Percentiles rank a stretch among this genome's conserved stretches.
phyloP scores from a whole-genome alignment of 2,888 invertebrate species.

The Sminthurinus aureus region DNA sequence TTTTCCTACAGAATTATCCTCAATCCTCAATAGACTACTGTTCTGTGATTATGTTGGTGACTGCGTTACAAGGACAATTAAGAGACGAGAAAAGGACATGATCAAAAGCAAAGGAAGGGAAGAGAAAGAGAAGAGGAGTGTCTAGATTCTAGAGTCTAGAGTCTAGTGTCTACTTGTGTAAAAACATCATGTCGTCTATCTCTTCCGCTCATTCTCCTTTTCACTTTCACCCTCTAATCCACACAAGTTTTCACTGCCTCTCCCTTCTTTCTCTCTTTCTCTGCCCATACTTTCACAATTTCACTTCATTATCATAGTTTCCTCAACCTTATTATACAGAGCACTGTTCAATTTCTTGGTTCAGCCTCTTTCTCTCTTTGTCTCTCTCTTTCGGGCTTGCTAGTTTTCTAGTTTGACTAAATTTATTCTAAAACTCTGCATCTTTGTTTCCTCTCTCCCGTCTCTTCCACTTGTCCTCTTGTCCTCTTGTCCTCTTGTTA shows the following conservation, averaged over 20 bases:
- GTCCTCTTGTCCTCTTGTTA: too few relatives aligned
- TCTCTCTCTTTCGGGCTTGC: too few relatives aligned
- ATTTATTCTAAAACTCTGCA: too few relatives aligned
- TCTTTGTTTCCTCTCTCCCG: too few relatives aligned
- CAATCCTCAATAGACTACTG: not conserved
- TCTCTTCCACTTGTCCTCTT: too few relatives aligned
- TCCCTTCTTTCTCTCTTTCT: not conserved
- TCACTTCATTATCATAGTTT: conserved; percentile 29
- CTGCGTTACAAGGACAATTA: too few relatives aligned
- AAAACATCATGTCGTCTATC: not conserved
- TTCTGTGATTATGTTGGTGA: too few relatives aligned
- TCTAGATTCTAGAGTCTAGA: not conserved
- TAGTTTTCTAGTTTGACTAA: too few relatives aligned
- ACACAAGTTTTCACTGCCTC: not conserved
- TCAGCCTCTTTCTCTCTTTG: too few relatives aligned
- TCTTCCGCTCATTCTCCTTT: not conserved
- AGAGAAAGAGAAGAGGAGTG: too few relatives aligned
- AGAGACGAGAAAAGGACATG: too few relatives aligned
- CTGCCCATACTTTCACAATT: conserved; percentile 2
- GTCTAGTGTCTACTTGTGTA: not conserved
- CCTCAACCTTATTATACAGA: conserved; percentile 7
- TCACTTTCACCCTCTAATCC: conserved; percentile 1
- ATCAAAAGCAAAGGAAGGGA: too few relatives aligned
- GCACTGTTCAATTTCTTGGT: not conserved
- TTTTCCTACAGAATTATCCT: not conserved